These are phyloP conservation scores for Rallus limicola DNA, from an alignment of 2,113 vertebrate species.

Conservation along the genomic window DNA sequence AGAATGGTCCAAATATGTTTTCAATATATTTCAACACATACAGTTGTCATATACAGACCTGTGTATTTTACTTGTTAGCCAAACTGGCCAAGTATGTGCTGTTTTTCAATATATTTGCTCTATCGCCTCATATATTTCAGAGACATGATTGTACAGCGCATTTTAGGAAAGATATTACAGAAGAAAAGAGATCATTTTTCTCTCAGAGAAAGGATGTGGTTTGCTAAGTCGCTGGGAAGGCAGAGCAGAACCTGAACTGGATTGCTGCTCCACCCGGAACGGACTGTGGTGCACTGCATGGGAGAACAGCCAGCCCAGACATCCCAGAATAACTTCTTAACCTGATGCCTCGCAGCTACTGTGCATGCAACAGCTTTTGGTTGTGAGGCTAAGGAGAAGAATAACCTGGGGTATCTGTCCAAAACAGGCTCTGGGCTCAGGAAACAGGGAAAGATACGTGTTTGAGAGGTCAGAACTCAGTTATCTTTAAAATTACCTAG, in stretches of 20 bases:
- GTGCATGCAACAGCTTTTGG: background rate
- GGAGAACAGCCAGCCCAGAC: background rate
- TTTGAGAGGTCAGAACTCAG: background rate
- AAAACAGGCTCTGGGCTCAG: background rate
- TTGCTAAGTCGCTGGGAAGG: constrained; percentile 8
- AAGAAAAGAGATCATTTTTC: constrained; percentile 42
- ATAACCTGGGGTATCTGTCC: background rate
- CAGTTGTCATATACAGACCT: constrained; percentile 53
- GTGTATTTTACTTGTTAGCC: constrained; percentile 53
- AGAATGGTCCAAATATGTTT: constrained; percentile 62
- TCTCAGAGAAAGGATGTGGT: constrained; percentile 52
- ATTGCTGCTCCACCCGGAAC: background rate
- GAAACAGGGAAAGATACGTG: background rate
- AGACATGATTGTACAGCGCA: constrained; percentile 53
- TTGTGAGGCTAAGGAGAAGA: background rate
- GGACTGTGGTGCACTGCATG: background rate
- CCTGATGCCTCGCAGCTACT: background rate
- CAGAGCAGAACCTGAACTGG: constrained; percentile 5
- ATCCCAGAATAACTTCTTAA: background rate
- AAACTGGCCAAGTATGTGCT: constrained; percentile 65
- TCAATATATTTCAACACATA: constrained; percentile 66
- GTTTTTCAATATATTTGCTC: constrained; percentile 63
- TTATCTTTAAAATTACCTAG: background rate
- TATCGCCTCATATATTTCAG: constrained; percentile 64
- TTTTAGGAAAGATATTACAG: constrained; percentile 61